Conservation (phyloP, 2,113 vertebrate genomes). For the Antidorcas marsupialis region DNA sequence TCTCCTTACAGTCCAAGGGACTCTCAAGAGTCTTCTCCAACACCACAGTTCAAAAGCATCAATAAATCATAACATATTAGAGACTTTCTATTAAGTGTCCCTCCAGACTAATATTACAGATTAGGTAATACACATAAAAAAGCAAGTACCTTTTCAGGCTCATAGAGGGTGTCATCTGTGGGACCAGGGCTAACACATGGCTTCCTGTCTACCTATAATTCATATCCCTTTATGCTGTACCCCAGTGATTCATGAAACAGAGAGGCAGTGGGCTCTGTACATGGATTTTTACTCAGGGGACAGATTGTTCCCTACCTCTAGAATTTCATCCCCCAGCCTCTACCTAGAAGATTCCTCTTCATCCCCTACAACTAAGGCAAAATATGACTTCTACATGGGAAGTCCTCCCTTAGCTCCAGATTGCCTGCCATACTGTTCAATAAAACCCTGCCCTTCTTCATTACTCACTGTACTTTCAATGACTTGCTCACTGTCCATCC, state of each 20-base stretch:
- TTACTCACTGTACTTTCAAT: background rate
- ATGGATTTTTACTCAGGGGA: background rate
- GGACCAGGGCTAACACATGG: background rate
- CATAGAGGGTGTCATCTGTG: background rate
- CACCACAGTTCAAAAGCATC: too few relatives aligned
- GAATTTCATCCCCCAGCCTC: background rate
- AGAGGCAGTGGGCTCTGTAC: background rate
- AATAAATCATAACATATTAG: background rate
- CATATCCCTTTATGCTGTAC: background rate
- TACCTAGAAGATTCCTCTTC: background rate
- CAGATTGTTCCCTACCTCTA: background rate
- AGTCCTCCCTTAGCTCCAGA: background rate
- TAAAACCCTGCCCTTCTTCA: background rate
- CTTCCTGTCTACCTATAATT: background rate
- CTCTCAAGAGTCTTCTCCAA: too few relatives aligned
- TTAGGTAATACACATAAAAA: background rate
- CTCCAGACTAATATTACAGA: background rate
- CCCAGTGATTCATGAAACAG: background rate
- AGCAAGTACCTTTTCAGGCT: background rate
- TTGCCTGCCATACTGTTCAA: background rate
- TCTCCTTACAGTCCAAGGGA: too few relatives aligned
- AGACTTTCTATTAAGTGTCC: background rate
- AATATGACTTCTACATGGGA: background rate
- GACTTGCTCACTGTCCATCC: background rate
- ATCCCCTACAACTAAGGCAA: background rate